Evolutionary conservation across 2,888 invertebrate species (phyloP).

Genomic region (Fragum sueziense): DNA sequence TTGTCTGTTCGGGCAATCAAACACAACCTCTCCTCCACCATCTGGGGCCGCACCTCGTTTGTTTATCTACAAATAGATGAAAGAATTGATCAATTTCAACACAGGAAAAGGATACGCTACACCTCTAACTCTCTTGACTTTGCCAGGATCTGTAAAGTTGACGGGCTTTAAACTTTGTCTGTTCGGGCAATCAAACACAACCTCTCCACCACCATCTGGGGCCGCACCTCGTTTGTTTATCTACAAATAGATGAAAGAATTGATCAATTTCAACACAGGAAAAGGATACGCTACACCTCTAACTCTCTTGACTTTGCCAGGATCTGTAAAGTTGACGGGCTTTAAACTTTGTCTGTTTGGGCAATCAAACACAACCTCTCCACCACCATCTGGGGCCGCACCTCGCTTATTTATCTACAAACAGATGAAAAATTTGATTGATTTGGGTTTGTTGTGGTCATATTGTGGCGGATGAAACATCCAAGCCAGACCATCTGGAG

Average conservation of each 20-base stretch:
- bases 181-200: conserved; percentile 94
- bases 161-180: conserved; percentile 91
- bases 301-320: conserved; percentile 96
- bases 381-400: conserved; percentile 95
- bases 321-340: conserved; percentile 88
- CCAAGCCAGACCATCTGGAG: conserved; percentile 96
- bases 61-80: no score
- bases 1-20: conserved; percentile 93
- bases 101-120: conserved; percentile 87
- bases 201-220: conserved; percentile 96
- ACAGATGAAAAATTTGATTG: no score
- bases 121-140: conserved; percentile 96
- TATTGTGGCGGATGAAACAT: conserved; percentile 94
- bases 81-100: no score
- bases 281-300: conserved; percentile 91
- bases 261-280: no score
- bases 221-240: conserved; percentile 86
- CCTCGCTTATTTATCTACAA: conserved; percentile 84
- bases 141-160: conserved; percentile 89
- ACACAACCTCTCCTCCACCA: conserved; percentile 96
- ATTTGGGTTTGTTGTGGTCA: conserved; percentile 91
- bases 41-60: conserved; percentile 90
- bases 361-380: conserved; percentile 94
- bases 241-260: no score
- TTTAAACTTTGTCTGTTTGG: conserved; percentile 92